phyloP scores from a whole-genome alignment of 2,888 invertebrate species.

The Stenchaetothrips biformis region DNA sequence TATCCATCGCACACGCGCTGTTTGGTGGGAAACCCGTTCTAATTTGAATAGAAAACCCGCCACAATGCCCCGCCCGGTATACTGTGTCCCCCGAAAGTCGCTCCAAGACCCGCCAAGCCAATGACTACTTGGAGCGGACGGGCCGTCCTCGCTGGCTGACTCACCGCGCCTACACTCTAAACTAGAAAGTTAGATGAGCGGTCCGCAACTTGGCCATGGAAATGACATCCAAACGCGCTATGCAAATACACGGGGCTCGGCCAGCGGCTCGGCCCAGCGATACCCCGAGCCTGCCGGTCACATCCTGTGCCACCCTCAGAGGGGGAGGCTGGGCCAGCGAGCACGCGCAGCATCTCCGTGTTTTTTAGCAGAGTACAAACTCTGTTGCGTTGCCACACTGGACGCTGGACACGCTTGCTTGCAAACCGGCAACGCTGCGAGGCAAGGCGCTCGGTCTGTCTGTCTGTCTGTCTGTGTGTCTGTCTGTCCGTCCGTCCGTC shows the following conservation, averaged over 20 bases:
- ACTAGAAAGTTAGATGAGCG: too few relatives aligned
- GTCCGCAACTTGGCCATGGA: too few relatives aligned
- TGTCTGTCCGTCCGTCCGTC: neutral
- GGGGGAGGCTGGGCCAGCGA: neutral
- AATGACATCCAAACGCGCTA: too few relatives aligned
- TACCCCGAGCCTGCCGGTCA: neutral
- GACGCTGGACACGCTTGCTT: neutral
- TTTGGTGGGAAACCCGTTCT: neutral
- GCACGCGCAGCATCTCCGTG: neutral
- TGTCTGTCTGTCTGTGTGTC: neutral
- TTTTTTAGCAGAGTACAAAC: conserved; percentile 15
- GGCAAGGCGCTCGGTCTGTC: neutral
- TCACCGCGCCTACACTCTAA: neutral
- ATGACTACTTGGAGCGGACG: too few relatives aligned
- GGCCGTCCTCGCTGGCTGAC: neutral
- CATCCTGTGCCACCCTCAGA: neutral
- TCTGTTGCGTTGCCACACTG: conserved; percentile 18
- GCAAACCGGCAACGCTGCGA: neutral
- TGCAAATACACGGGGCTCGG: too few relatives aligned
- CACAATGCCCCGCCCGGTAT: too few relatives aligned
- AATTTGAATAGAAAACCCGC: conserved; percentile 1
- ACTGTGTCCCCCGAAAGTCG: too few relatives aligned
- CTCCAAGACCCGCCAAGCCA: too few relatives aligned
- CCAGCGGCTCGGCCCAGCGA: neutral
- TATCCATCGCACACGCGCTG: neutral